Base-by-base conservation (phyloP, 2,797 vertebrate species). In the Trematomus bernacchii region DNA sequence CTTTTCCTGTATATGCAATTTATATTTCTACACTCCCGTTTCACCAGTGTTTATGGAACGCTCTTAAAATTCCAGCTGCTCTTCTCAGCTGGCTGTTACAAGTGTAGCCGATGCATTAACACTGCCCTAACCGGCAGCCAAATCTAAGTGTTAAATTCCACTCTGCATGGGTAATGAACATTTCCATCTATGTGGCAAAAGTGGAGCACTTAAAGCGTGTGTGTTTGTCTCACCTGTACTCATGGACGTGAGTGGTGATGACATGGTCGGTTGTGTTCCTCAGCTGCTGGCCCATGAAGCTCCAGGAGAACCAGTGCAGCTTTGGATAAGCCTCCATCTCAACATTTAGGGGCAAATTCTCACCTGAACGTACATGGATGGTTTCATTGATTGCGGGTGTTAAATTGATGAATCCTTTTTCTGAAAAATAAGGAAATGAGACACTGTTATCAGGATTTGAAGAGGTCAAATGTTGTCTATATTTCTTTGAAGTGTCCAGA, bases 321-420 rank as follows among this genome's bases (percentile, higher is more conserved):
- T 89, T 95, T 1, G 98, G 98, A 80, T 98, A 98, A 0, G 97
- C 96, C 58, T 97, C 96, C 54, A 99, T 96, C 15, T 94, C 93
- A 13, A 97, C 95, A n/a, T 83, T 86, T 68, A 99, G 86, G 21
- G 96, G 92, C 59, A 98, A 90, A 82, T 96, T 99, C 83, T 99
- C 96, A 1, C 98, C 98, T 10, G 96, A 95, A 3, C 96, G 96
- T 27, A 99, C 94, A 67, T 95, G 95, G 71, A 97, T 84, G 3
- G 96, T 98, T 54, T 91, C 93, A 86, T 97, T 98, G 69, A 87
- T 92, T 54, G 85, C 77, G 9, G 93, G 90, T 27, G 89, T 89
- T 77, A 97, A 82, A 79, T 87, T 94, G 79, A 99, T 95, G 91
- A 97, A 99, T 77, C 97, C 98, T 92, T 95, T 96, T 75, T 96